Evolutionary conservation across 2,888 invertebrate species (phyloP), one percentile per base, ranked within the genome.

Genomic region (Coelogynopora nodosa): DNA sequence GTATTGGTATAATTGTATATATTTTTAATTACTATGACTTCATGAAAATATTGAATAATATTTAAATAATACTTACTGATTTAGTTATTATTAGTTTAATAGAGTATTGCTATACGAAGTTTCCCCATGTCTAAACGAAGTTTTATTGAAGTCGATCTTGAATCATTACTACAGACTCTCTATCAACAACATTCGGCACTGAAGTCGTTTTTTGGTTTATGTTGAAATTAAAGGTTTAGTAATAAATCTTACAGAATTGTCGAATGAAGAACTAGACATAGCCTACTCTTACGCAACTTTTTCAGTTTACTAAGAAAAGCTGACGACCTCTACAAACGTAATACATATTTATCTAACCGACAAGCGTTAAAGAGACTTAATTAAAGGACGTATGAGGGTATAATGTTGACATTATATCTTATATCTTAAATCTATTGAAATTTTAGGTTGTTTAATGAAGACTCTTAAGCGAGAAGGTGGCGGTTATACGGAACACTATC

Each of bases 341-440:
- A 49, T 49, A 49, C 49, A 49, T 49, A 49, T 49, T 49, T 49
- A 49, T 10, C 18, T 18, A 49, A 10, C 18, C 49, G 49, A 49
- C 18, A 49, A 49, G 49, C 49, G 49, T 49, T 49, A 49, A 49
- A 49, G 5, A 49, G 49, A 49, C 49, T n/a, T n/a, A 49, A 49
- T 49, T 49, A 49, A 49, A 49, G 5, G 18, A 18, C 18, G 49
- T 49, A 5, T 49, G 18, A 5, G 49, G 49, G 49, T 49, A 49
- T 18, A 49, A 49, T 49, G 49, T 49, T 49, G 49, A 49, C 49
- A 49, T 49, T 49, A 18, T 49, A 49, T 26, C 5, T 74, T 26
- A n/a, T 74, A n/a, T 74, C 74, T 26, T 74, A 74, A 74, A 74
- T 23, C 23, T 74, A 74, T 74, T 74, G 27, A 74, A 74, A 74